Base-by-base conservation (phyloP, 2,797 vertebrate species). In the Lophotriccus pileatus region DNA sequence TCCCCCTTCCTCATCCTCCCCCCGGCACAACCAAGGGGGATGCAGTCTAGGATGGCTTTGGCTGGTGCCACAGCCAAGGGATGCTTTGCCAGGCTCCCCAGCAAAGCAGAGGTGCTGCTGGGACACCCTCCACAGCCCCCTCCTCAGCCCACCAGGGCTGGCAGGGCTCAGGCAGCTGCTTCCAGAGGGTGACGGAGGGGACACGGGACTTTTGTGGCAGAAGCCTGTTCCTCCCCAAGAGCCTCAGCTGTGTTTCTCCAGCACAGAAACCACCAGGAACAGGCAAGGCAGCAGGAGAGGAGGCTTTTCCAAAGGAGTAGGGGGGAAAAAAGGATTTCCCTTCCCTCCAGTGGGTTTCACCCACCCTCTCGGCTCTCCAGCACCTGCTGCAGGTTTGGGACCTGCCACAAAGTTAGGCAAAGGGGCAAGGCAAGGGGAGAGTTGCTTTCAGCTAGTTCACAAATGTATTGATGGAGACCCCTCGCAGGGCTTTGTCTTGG, bases 381-480 rank as follows among this genome's bases (percentile, higher is more conserved):
- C 12, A 75, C 89, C 50, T 25, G 5, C 88, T 74, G 66, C 0
- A 2, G 72, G 75, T 68, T 87, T 74, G 78, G 60, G 30, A 85
- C 86, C 76, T 90, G 92, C 87, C 88, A 84, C 89, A 79, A 84
- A 84, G 84, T 82, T 64, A 28, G 69, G 68, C 22, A 10, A 87
- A 74, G 41, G 76, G 72, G 67, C n/a, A 58, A 92, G 94, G 75
- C 62, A 84, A 28, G 62, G 84, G 64, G 60, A 84, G 84, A 92
- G 93, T 89, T 96, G 96, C 93, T 89, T 88, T 92, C 30, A 82
- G 59, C 86, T 79, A 49, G 58, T 59, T 60, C 67, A 93, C 95
- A 95, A 85, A 94, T 52, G 93, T 95, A 83, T 74, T 88, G 95
- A 93, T 50, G 13, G 59, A 70, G 72, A 73, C 43, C 58, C 52